Conservation (phyloP, 2,888 invertebrate species). For the Beris morrisii region DNA sequence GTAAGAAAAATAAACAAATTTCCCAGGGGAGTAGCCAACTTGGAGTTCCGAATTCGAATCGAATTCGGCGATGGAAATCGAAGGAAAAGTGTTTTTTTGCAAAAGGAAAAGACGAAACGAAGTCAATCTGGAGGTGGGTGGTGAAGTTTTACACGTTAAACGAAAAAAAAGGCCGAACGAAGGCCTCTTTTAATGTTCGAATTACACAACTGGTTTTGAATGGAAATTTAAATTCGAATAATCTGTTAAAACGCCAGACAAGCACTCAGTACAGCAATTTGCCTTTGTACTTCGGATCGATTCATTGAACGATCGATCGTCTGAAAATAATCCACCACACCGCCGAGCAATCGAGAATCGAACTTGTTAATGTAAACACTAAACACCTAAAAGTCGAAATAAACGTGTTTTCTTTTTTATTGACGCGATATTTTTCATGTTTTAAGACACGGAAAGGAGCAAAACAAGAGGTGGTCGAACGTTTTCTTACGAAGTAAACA, state of each 20-base stretch:
- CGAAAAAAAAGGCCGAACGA: not conserved
- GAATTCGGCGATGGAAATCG: not conserved
- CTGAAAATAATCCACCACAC: too few species aligned
- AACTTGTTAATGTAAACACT: too few species aligned
- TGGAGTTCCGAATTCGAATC: not conserved
- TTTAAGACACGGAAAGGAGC: too few species aligned
- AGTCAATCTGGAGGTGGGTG: not conserved
- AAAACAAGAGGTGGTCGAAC: too few species aligned
- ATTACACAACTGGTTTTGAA: constrained; percentile 7
- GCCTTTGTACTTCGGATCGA: not conserved
- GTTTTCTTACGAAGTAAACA: too few species aligned
- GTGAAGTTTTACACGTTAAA: not conserved
- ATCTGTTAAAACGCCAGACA: not conserved
- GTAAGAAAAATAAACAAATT: constrained; percentile 21
- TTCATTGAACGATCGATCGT: not conserved
- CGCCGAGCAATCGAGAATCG: too few species aligned
- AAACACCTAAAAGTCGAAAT: too few species aligned
- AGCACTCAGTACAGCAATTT: not conserved
- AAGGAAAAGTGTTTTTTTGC: too few species aligned
- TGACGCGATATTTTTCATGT: too few species aligned
- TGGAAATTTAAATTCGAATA: constrained; percentile 7
- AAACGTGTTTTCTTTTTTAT: too few species aligned
- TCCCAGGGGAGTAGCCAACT: constrained; percentile 12
- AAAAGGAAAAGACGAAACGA: not conserved
- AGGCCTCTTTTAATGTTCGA: constrained; percentile 9